Base-by-base conservation (phyloP, 2,888 invertebrate species). In the Microchrysa polita region DNA sequence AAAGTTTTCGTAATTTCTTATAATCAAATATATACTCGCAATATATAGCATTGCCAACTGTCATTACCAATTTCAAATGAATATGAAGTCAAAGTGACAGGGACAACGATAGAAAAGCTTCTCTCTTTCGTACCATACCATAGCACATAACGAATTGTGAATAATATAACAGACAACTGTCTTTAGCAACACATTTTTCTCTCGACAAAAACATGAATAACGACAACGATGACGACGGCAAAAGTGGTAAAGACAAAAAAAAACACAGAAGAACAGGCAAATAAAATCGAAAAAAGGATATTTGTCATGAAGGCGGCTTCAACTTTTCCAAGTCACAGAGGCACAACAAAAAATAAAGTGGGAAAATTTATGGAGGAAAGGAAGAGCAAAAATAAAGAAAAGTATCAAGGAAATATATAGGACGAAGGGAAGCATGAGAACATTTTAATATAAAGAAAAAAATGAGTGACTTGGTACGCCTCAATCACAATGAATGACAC, bases 401-500 rank as follows among this genome's bases (percentile, higher is more conserved):
- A 34, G 27, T 34, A 34, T 34, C 27, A 5, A 7, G 27, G 7
- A 34, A 34, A 34, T 34, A n/a, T n/a, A 34, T 34, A 34, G 27
- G 27, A 34, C 48, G 34, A 7, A 27, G n/a, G n/a, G n/a, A n/a
- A n/a, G n/a, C n/a, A n/a, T n/a, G n/a, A n/a, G n/a, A n/a, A n/a
- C n/a, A n/a, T n/a, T n/a, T n/a, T n/a, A n/a, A n/a, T n/a, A n/a
- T n/a, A n/a, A n/a, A n/a, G 2, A 59, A 20, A 44, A 53, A 71
- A 71, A 59, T 57, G 71, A 71, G 59, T 40, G 48, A 27, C 48
- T 48, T 14, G 48, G 61, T 73, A 71, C 20, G 72, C 72, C 72
- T 73, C 72, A 73, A 73, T 73, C 72, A 73, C 20, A 63, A 63
- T 27, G 72, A 61, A 73, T 73, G 61, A 73, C 63, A 73, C 53